Conservation (phyloP, 2,888 invertebrate species). For the Lasioglossum leucozonium region DNA sequence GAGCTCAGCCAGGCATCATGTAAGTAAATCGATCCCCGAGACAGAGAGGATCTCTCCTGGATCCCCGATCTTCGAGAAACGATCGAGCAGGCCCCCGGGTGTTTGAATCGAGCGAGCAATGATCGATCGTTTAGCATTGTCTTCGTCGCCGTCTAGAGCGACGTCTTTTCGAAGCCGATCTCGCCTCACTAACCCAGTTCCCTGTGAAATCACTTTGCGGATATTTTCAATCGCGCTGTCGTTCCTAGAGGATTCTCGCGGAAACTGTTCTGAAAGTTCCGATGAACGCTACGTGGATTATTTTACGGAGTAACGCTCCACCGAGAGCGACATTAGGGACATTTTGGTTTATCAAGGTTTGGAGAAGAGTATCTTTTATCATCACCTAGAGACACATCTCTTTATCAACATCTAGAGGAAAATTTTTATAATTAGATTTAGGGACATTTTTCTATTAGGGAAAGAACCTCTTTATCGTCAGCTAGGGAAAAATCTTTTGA, state of each 20-base stretch:
- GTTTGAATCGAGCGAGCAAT: constrained; percentile 5
- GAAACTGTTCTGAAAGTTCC: constrained; percentile 1
- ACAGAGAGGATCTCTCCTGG: constrained; percentile 14
- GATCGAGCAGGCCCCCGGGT: background rate
- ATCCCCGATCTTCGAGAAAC: constrained; percentile 45
- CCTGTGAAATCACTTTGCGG: background rate
- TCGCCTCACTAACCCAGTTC: constrained; percentile 39
- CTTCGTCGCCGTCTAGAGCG: background rate
- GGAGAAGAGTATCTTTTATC: background rate
- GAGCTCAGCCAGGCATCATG: constrained; percentile 82
- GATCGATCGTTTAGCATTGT: constrained; percentile 2
- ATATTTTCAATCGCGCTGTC: constrained; percentile 3
- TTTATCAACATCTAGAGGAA: background rate
- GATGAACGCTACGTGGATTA: background rate
- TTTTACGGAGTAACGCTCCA: background rate
- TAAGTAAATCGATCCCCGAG: constrained; percentile 74
- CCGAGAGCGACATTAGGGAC: too few species aligned
- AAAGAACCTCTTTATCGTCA: background rate
- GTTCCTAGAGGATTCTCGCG: too few species aligned
- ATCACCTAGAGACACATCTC: background rate
- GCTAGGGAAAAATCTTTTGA: background rate
- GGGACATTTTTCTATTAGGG: too few species aligned
- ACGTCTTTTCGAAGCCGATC: constrained; percentile 6
- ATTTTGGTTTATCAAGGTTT: background rate
- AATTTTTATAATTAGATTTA: too few species aligned